Evolutionary conservation across 2,888 invertebrate genomes (phyloP).

Genomic region (Myopa testacea): DNA sequence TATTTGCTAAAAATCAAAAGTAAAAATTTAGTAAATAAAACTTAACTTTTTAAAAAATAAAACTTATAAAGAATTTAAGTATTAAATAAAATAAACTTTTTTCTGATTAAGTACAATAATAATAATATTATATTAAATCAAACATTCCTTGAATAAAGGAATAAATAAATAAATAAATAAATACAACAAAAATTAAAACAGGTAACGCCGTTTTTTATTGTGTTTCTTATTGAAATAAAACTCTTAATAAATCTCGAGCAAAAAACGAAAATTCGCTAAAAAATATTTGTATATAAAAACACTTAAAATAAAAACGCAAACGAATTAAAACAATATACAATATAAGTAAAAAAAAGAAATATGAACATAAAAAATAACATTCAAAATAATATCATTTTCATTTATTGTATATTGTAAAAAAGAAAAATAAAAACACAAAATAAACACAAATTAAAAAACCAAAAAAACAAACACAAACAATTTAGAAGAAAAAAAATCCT

Average conservation of each 20-base stretch:
- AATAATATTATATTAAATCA: slow-evolving; percentile 20
- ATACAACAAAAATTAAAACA: background rate
- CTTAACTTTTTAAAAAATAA: slow-evolving; percentile 38
- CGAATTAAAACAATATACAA: background rate
- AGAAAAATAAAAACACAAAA: slow-evolving; percentile 29
- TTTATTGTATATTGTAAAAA: slow-evolving; percentile 38
- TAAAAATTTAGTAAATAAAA: slow-evolving; percentile 7
- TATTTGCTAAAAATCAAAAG: background rate
- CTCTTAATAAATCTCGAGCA: background rate
- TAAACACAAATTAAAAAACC: slow-evolving; percentile 38
- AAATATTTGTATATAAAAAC: slow-evolving; percentile 37
- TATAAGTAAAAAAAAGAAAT: background rate
- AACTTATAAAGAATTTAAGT: slow-evolving; percentile 36
- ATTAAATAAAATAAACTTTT: slow-evolving; percentile 10
- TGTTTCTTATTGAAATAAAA: no score
- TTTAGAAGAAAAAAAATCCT: background rate
- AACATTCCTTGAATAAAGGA: no score
- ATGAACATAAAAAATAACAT: slow-evolving; percentile 36
- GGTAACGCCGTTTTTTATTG: no score
- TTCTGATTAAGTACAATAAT: slow-evolving; percentile 4
- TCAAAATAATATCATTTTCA: slow-evolving; percentile 42
- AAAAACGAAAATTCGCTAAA: background rate
- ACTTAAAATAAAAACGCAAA: slow-evolving; percentile 13
- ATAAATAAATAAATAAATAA: slow-evolving; percentile 2
- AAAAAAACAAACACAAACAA: slow-evolving; percentile 34